These are phyloP conservation scores for Pardalotus punctatus DNA, from an alignment of 2,113 vertebrate genomes.

Conservation along the genomic window DNA sequence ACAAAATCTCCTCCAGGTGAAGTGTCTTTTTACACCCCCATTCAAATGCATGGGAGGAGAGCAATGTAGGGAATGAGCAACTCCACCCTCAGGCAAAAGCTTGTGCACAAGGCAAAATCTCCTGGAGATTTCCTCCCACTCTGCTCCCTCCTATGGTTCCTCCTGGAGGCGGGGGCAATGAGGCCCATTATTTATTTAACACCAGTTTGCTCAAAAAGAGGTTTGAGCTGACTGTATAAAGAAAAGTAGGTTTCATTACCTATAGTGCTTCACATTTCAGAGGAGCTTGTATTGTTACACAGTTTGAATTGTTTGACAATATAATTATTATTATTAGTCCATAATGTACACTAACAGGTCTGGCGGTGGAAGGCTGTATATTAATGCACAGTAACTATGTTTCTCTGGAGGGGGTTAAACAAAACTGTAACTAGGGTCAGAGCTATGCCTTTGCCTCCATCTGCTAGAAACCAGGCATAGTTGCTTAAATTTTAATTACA, in stretches of 20 bases:
- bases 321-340: constrained; percentile 67
- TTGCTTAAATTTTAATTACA: constrained; percentile 51
- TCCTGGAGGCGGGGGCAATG: neutral
- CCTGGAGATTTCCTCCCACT: constrained; percentile 36
- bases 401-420: constrained; percentile 61
- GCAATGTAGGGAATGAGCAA: neutral
- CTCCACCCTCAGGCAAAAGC: neutral
- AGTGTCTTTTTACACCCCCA: neutral
- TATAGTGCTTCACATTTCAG: constrained; percentile 34
- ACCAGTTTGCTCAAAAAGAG: constrained; percentile 23
- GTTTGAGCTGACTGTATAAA: constrained; percentile 39
- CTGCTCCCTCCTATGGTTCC: neutral
- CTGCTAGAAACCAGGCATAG: constrained; percentile 11
- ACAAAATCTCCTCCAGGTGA: neutral
- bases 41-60: neutral
- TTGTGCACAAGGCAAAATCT: neutral
- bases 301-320: constrained; percentile 64
- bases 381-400: constrained; percentile 49
- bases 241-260: constrained; percentile 60
- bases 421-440: constrained; percentile 57
- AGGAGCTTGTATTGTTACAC: constrained; percentile 49
- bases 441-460: constrained; percentile 31
- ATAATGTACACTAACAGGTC: constrained; percentile 63
- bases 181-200: constrained; percentile 49
- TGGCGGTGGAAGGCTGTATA: constrained; percentile 52